A percentile compares a stretch with the other conserved stretches of the same genome.
These are phyloP conservation scores for Agrenia bidenticulata DNA, from an alignment of 2,888 invertebrate genomes.

Conservation along the genomic window DNA sequence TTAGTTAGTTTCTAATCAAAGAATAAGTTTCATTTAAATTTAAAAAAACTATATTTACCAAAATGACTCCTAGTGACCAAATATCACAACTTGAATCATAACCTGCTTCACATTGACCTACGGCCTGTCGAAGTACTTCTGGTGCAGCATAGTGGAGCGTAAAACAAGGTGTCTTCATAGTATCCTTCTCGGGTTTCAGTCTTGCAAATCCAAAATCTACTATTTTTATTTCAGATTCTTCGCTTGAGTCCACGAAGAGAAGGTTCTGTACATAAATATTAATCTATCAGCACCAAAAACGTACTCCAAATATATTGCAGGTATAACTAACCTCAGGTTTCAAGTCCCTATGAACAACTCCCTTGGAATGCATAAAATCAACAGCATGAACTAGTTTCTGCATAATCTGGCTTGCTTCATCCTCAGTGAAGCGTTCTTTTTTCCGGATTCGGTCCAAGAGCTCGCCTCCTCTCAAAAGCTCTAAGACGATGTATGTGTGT, in stretches of 20 bases:
- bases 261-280: slow-evolving; percentile 61
- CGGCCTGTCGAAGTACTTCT: slow-evolving; percentile 74
- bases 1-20: slow-evolving; percentile 1
- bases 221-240: slow-evolving; percentile 72
- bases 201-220: slow-evolving; percentile 96
- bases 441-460: slow-evolving; percentile 68
- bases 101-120: slow-evolving; percentile 55
- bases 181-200: slow-evolving; percentile 65
- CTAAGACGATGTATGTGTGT: slow-evolving; percentile 87
- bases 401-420: slow-evolving; percentile 75
- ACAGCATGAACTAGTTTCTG: slow-evolving; percentile 80
- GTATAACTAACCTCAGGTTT: slow-evolving; percentile 77
- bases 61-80: slow-evolving; percentile 92
- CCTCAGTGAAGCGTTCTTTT: slow-evolving; percentile 71
- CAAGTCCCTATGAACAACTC: slow-evolving; percentile 88
- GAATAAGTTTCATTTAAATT: slow-evolving; percentile 6
- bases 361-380: slow-evolving; percentile 76
- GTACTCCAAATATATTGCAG: not conserved
- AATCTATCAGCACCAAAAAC: not conserved
- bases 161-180: slow-evolving; percentile 82
- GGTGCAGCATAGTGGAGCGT: slow-evolving; percentile 87
- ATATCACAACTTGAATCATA: slow-evolving; percentile 93
- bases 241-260: slow-evolving; percentile 64
- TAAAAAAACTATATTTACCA: slow-evolving; percentile 61
- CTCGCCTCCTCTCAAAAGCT: slow-evolving; percentile 82